Conservation (phyloP, 2,113 vertebrate genomes). For the Corythornis madagascariensis region DNA sequence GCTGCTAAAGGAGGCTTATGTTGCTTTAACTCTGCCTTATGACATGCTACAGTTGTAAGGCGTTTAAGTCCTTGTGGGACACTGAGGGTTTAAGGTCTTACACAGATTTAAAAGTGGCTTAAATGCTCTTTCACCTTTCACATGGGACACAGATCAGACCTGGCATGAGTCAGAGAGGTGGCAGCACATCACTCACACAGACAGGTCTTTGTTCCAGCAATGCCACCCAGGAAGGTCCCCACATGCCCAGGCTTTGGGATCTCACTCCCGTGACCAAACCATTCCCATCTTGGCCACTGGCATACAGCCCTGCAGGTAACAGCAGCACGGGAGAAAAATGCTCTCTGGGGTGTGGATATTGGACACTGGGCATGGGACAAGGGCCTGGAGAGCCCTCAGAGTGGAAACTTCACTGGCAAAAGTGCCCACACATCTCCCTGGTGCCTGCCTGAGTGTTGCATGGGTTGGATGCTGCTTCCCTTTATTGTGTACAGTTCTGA, state of each 20-base stretch:
- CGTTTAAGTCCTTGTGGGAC: slow-evolving; percentile 33
- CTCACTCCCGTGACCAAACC: rapidly evolving
- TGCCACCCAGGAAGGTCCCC: rapidly evolving
- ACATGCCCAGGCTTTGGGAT: rapidly evolving
- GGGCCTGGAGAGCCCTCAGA: rapidly evolving
- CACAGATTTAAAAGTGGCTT: slow-evolving; percentile 9
- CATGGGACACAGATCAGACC: background rate
- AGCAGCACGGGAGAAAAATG: background rate
- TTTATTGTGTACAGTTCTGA: background rate
- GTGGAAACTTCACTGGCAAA: background rate
- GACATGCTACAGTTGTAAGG: background rate
- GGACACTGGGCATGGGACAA: background rate
- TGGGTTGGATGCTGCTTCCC: background rate
- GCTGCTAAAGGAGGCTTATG: background rate
- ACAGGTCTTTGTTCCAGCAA: background rate
- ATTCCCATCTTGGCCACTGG: background rate
- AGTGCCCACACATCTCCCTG: no score
- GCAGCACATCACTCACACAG: rapidly evolving
- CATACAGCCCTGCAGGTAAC: background rate
- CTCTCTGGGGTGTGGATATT: background rate
- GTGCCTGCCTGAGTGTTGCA: background rate
- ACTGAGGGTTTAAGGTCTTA: slow-evolving; percentile 46
- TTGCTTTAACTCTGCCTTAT: slow-evolving; percentile 4
- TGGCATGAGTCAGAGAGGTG: background rate
- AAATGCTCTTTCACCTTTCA: background rate